Evolutionary conservation across 2,888 invertebrate genomes (phyloP).

Genomic region (Eutolmus rufibarbis): DNA sequence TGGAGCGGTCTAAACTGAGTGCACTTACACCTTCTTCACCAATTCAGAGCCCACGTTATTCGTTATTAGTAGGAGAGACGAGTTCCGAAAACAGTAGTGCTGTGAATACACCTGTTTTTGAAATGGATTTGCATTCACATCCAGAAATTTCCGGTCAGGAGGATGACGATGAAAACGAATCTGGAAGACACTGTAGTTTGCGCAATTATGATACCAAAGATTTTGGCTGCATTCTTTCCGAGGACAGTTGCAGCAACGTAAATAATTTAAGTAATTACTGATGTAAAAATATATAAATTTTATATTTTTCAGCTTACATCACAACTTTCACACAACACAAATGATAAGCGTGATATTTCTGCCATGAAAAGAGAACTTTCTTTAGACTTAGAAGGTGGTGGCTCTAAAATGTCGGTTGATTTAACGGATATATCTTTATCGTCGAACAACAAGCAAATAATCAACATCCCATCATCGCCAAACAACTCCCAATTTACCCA

Average conservation of each 20-base stretch:
- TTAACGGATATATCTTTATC: conserved; percentile 49
- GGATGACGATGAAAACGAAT: conserved; percentile 38
- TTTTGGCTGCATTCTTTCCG: conserved; percentile 55
- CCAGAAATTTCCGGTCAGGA: conserved; percentile 50
- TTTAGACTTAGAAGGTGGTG: conserved; percentile 56
- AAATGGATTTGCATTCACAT: conserved; percentile 57
- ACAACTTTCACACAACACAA: conserved; percentile 49
- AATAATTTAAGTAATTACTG: conserved; percentile 44
- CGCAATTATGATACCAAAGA: conserved; percentile 50
- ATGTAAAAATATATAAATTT: background rate
- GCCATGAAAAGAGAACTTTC: conserved; percentile 61
- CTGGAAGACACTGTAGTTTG: conserved; percentile 40
- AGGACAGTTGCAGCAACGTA: conserved; percentile 58
- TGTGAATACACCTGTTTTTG: conserved; percentile 61
- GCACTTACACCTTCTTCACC: conserved; percentile 60
- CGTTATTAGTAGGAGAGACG: conserved; percentile 61
- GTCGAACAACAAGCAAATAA: conserved; percentile 47
- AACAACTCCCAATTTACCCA: conserved; percentile 59
- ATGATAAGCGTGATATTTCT: conserved; percentile 60
- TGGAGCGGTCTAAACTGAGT: conserved; percentile 56
- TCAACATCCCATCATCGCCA: conserved; percentile 56
- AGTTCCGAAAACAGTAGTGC: conserved; percentile 63
- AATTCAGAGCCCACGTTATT: conserved; percentile 61
- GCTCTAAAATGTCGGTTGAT: conserved; percentile 53
- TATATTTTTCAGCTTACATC: conserved; percentile 49